These are phyloP conservation scores for Pachypanchax playfairii DNA, from an alignment of 2,113 vertebrate species.

Conservation along the genomic window DNA sequence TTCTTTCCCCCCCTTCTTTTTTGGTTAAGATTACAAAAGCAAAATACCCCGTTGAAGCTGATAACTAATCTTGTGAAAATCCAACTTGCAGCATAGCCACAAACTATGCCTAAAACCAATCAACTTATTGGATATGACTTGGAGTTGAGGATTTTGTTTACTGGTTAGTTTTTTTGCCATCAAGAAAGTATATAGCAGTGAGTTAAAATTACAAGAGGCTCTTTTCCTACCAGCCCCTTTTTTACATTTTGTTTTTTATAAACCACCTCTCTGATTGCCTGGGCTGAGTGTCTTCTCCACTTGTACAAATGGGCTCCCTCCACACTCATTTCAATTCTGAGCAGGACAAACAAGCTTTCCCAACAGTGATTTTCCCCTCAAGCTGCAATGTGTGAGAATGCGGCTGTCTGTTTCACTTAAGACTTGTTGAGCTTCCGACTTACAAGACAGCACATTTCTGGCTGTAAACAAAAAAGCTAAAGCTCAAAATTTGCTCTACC, in stretches of 20 bases:
- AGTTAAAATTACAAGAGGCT: conserved; percentile 6
- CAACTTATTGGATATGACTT: too few species aligned
- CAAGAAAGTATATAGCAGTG: neutral
- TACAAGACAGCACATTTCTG: conserved; percentile 42
- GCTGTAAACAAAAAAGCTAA: conserved; percentile 65
- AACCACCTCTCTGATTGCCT: conserved; percentile 10
- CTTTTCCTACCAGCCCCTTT: neutral
- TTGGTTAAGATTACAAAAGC: neutral
- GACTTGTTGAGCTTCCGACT: conserved; percentile 53
- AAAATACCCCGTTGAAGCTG: neutral
- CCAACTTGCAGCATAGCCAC: too few species aligned
- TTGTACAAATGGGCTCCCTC: conserved; percentile 45
- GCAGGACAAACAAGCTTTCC: conserved; percentile 48
- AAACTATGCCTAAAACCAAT: too few species aligned
- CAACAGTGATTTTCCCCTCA: conserved; percentile 60
- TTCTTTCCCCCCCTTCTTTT: neutral
- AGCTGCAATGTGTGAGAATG: conserved; percentile 47
- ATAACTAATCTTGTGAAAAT: neutral
- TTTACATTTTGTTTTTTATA: conserved; percentile 18
- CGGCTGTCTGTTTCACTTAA: conserved; percentile 64
- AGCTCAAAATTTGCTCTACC: conserved; percentile 4
- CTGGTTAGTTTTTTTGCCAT: conserved; percentile 7
- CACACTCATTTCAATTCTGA: conserved; percentile 67
- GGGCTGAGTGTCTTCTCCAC: conserved; percentile 24
- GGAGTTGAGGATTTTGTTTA: conserved; percentile 1